Percentiles rank a stretch among this genome's conserved stretches.
Conservation (phyloP, 1,140 invertebrate species). For the Alviniconcha marisindica region DNA sequence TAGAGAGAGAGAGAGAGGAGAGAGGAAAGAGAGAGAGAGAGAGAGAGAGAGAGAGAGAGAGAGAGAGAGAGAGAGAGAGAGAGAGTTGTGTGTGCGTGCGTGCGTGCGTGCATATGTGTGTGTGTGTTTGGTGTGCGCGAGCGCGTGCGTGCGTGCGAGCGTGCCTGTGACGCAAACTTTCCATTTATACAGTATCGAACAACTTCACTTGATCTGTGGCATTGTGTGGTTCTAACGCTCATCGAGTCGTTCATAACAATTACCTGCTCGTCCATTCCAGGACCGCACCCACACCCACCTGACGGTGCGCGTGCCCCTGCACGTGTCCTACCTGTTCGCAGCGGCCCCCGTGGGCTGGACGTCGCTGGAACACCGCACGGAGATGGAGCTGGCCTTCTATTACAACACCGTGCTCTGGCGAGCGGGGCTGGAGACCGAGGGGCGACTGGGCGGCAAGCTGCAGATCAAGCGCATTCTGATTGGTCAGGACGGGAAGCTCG, state of each 20-base stretch:
- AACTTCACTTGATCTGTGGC: no score
- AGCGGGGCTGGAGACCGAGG: conserved; percentile 73
- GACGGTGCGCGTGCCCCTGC: conserved; percentile 76
- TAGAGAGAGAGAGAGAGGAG: no score
- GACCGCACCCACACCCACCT: conserved; percentile 74
- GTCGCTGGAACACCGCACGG: conserved; percentile 76
- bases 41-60: no score
- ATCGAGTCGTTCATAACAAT: no score
- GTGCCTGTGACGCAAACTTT: no score
- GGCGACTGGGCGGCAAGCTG: conserved; percentile 70
- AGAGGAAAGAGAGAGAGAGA: no score
- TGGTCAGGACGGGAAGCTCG: conserved; percentile 74
- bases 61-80: no score
- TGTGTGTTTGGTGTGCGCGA: neutral
- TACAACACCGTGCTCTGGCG: conserved; percentile 76
- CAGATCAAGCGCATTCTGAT: conserved; percentile 75
- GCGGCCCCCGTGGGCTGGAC: conserved; percentile 76
- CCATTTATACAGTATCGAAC: no score
- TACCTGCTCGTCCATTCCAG: neutral
- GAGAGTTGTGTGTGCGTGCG: neutral
- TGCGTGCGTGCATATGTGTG: neutral
- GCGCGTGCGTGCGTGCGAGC: neutral
- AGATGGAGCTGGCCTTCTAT: conserved; percentile 77
- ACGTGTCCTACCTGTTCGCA: conserved; percentile 77
- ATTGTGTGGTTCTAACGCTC: no score